Evolutionary conservation across 23 tunicate genomes (phyloP).

Genomic region (Phallusia fumigata): DNA sequence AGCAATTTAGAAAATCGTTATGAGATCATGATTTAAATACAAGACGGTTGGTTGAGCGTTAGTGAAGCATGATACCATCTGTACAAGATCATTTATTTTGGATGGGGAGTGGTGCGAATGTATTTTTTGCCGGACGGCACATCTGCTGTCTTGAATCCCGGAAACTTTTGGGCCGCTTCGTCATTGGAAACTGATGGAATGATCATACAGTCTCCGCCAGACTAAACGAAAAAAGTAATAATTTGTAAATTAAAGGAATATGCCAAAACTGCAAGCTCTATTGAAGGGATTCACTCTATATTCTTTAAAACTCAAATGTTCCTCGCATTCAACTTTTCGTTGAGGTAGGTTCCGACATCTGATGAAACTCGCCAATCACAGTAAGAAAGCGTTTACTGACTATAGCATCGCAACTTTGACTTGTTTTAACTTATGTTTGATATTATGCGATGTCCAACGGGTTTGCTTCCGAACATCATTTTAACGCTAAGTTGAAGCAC

Average conservation of each 20-base stretch:
- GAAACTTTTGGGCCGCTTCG: conserved; percentile 75
- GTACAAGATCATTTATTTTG: not conserved
- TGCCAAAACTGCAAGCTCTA: not conserved
- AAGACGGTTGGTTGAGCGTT: not conserved
- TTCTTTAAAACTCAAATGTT: no score
- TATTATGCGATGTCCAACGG: no score
- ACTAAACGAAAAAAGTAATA: conserved; percentile 13
- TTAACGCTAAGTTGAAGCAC: no score
- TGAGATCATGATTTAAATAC: not conserved
- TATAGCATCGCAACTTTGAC: no score
- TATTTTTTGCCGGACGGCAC: conserved; percentile 88
- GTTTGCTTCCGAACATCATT: no score
- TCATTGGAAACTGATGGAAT: conserved; percentile 81
- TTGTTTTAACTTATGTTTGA: no score
- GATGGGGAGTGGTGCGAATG: conserved; percentile 94
- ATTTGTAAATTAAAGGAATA: not conserved
- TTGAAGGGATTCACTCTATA: not conserved
- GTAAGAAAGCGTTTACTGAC: no score
- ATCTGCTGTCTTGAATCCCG: conserved; percentile 81
- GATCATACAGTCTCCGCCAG: conserved; percentile 93
- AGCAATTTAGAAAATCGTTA: not conserved
- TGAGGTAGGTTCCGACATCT: no score
- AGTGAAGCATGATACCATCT: not conserved
- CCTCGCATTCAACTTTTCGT: no score
- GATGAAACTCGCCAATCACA: no score